Base-by-base conservation (phyloP, 2,797 vertebrate species). In the Carapus acus region DNA sequence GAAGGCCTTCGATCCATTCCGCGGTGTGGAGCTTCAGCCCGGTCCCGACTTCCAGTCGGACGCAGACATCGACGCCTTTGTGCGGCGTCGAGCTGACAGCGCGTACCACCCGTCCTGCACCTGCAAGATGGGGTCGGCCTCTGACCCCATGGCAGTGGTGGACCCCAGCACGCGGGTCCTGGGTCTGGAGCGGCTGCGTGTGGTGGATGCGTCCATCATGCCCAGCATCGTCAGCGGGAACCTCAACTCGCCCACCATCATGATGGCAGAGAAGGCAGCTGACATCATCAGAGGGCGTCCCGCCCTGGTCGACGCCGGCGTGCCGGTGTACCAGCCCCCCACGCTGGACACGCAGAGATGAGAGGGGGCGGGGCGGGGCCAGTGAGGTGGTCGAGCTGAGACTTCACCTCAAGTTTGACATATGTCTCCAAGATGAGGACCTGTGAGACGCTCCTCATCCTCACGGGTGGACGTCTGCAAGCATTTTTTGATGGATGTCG, bases 71-170 rank as follows among this genome's bases (percentile, higher is more conserved):
- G 96, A 97, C 1, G 90, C 91, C 23, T 98, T 97, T n/a, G 76
- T 98, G 44, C 89, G 93, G 39, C 88, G 76, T 2, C 94, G 92
- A 72, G 87, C 91, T 0, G 96, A 99, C 67, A 96, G 88, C 0
- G 96, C 96, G 18, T 99, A 98, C 83, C 96, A 99, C 59, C 94
- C 96, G 0, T 96, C 93, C 3, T 94, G 95, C 68, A 95, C 94
- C 34, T 99, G 96, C 59, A 96, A 93, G 82, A 99, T 99, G 92
- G 95, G 96, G 31, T 83, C 79, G n/a, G 62, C 83, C 5, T 87
- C 87, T 0, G 93, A 99, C 48, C 77, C 82, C 2, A 74, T 53
- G 24, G 90, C 93, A 0, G 96, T 99, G 6, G 94, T 98, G 1
- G 92, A 96, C 77, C 83, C 89, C 0, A 80, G 88, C 47, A 83